phyloP scores from a whole-genome alignment of 2,888 invertebrate genomes.

The Drosophila niveifrons region DNA sequence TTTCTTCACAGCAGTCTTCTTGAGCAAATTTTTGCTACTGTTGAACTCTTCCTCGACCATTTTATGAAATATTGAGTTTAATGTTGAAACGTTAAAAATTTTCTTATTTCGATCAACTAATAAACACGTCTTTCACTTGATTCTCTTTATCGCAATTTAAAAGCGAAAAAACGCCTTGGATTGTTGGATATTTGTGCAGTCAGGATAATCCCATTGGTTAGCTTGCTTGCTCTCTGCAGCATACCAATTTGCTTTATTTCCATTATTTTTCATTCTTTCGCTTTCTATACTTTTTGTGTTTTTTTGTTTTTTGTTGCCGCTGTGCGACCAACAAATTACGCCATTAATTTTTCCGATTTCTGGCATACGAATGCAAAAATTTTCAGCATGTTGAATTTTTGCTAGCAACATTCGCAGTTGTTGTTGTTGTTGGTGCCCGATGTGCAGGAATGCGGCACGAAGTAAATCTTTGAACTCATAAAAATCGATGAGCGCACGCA shows the following conservation, averaged over 20 bases:
- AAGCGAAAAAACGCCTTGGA: background rate
- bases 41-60: too few species aligned
- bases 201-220: background rate
- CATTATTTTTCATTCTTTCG: slow-evolving; percentile 8
- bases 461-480: slow-evolving; percentile 81
- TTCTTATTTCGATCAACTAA: too few species aligned
- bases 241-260: slow-evolving; percentile 17
- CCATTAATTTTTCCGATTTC: slow-evolving; percentile 67
- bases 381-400: slow-evolving; percentile 45
- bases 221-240: background rate
- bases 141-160: background rate
- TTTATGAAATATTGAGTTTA: too few species aligned
- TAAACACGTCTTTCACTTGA: background rate
- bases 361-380: slow-evolving; percentile 60
- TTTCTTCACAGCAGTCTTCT: too few species aligned
- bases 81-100: too few species aligned
- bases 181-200: background rate
- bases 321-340: slow-evolving; percentile 67
- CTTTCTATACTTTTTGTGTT: slow-evolving; percentile 9
- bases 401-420: slow-evolving; percentile 1
- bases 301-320: slow-evolving; percentile 34
- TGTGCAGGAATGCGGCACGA: slow-evolving; percentile 72
- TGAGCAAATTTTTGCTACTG: too few species aligned
- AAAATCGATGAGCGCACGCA: slow-evolving; percentile 81
- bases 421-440: slow-evolving; percentile 24